Percentiles rank a stretch among this genome's conserved stretches.
phyloP scores from a whole-genome alignment of 2,888 invertebrate species.

The Eurytoma californica region DNA sequence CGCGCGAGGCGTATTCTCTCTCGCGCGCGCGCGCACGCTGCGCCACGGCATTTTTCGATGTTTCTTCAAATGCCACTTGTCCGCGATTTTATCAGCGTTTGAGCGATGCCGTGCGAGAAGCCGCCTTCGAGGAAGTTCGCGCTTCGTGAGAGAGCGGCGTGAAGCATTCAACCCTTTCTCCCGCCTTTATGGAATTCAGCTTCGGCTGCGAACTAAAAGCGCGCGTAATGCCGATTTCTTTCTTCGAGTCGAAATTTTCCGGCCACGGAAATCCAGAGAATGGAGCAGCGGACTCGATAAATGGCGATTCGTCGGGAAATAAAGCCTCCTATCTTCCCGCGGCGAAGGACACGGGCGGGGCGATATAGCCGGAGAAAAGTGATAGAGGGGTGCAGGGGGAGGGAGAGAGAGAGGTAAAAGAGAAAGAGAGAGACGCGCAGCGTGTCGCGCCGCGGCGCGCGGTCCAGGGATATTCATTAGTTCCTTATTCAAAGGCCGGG shows the following conservation, averaged over 20 bases:
- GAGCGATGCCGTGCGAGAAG: constrained; percentile 28
- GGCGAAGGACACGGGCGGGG: no score
- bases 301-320: constrained; percentile 31
- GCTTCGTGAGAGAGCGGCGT: constrained; percentile 7
- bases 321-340: constrained; percentile 11
- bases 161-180: neutral
- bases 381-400: constrained; percentile 1
- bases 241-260: no score
- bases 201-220: no score
- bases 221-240: no score
- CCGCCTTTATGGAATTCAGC: neutral
- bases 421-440: constrained; percentile 45
- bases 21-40: constrained; percentile 31
- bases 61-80: constrained; percentile 52
- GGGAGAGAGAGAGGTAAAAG: constrained; percentile 14
- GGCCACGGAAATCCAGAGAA: neutral
- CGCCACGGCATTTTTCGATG: constrained; percentile 46
- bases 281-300: constrained; percentile 35
- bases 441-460: constrained; percentile 57
- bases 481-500: constrained; percentile 73
- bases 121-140: neutral
- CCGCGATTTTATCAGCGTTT: constrained; percentile 51
- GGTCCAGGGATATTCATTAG: constrained; percentile 72
- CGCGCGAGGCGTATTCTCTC: constrained; percentile 16
- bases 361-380: no score